These are phyloP conservation scores for Botia almorhae DNA, from an alignment of 2,797 vertebrate genomes.

Conservation along the genomic window DNA sequence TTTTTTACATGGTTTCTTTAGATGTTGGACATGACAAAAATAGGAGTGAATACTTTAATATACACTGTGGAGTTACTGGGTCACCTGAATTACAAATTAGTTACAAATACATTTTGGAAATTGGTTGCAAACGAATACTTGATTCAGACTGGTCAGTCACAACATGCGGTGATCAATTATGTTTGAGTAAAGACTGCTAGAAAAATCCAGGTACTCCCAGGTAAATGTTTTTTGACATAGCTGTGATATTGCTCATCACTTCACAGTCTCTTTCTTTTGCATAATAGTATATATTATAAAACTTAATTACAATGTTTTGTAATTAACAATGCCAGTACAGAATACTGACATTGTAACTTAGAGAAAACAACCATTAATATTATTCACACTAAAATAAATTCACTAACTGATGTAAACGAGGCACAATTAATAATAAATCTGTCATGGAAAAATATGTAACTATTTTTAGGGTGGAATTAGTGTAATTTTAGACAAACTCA, in stretches of 20 bases:
- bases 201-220: background rate
- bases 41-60: background rate
- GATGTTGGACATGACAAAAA: background rate
- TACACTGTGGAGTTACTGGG: background rate
- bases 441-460: background rate
- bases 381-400: background rate
- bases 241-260: background rate
- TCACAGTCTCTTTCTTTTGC: background rate
- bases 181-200: no score
- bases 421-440: background rate
- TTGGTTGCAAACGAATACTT: no score
- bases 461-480: conserved; percentile 13
- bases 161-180: no score
- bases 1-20: background rate
- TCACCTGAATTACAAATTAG: background rate
- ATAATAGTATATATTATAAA: background rate
- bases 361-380: background rate
- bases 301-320: background rate
- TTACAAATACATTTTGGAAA: background rate
- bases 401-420: background rate
- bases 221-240: background rate
- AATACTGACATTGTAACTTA: background rate
- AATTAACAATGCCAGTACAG: no score
- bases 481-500: conserved; percentile 25
- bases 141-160: background rate